These are phyloP conservation scores for Notarius quadriscutis DNA, from an alignment of 2,113 vertebrate species.

Conservation along the genomic window DNA sequence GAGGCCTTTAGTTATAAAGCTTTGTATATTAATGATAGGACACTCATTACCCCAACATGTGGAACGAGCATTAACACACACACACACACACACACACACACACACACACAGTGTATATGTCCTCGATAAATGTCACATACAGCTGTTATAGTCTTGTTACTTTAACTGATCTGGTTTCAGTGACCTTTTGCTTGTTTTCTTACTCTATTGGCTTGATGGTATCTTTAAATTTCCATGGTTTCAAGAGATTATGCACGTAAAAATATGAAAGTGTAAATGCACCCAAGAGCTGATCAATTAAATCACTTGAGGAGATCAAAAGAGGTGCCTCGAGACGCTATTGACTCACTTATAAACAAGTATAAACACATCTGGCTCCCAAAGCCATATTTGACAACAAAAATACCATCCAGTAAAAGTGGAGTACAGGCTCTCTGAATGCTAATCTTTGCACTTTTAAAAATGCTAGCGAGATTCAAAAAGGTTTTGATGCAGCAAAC, in stretches of 20 bases:
- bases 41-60: background rate
- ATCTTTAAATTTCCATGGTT: background rate
- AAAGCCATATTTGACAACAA: background rate
- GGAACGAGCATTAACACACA: background rate
- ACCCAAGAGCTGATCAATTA: background rate
- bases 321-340: background rate
- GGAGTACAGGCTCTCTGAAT: too few relatives aligned
- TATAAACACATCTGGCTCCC: background rate
- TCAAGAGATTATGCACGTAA: background rate
- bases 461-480: background rate
- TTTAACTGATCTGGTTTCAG: too few relatives aligned
- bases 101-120: background rate
- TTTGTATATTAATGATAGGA: background rate
- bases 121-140: too few relatives aligned
- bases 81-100: too few relatives aligned
- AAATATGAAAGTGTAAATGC: background rate
- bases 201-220: background rate
- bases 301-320: background rate
- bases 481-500: background rate
- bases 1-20: background rate
- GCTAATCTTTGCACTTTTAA: too few relatives aligned
- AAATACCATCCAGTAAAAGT: background rate
- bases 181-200: too few relatives aligned
- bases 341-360: background rate
- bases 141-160: too few relatives aligned